A percentile compares a stretch with the other conserved stretches of the same genome.
These are phyloP conservation scores for Pristionchus entomophagus DNA, from an alignment of 2,888 invertebrate species.

Conservation along the genomic window DNA sequence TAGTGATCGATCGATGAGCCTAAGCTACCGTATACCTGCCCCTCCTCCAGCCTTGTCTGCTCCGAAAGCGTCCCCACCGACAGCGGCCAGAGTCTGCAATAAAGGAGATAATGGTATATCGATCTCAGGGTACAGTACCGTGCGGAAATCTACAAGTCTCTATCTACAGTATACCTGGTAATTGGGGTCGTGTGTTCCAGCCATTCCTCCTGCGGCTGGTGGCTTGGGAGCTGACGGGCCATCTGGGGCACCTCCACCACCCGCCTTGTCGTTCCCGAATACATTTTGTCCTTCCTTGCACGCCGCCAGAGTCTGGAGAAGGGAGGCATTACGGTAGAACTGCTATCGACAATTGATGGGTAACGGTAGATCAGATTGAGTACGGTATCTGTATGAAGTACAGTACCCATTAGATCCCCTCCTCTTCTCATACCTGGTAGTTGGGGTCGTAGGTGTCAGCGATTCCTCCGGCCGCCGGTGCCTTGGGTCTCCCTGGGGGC, in stretches of 20 bases:
- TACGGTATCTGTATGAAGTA: too few species aligned
- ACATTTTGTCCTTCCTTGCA: slow-evolving; percentile 10
- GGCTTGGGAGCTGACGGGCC: neutral
- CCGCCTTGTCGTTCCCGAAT: slow-evolving; percentile 1
- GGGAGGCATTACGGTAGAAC: too few species aligned
- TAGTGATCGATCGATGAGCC: neutral
- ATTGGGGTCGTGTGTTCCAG: slow-evolving; percentile 6
- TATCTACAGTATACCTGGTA: slow-evolving; percentile 1
- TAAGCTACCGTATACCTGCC: neutral
- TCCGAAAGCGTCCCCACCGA: neutral
- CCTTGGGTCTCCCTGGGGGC: neutral
- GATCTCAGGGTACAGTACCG: too few species aligned
- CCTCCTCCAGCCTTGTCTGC: neutral
- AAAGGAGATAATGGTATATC: too few species aligned
- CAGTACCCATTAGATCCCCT: too few species aligned
- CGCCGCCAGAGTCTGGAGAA: slow-evolving; percentile 23
- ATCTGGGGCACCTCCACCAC: too few species aligned
- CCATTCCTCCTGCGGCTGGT: slow-evolving; percentile 11
- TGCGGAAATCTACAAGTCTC: neutral
- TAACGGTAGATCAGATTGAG: too few species aligned
- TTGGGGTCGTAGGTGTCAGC: slow-evolving; percentile 34
- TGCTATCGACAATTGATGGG: too few species aligned
- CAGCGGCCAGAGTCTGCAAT: neutral
- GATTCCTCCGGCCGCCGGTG: slow-evolving; percentile 6
- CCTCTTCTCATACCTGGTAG: neutral